Percentiles rank a stretch among this genome's conserved stretches.
phyloP scores from a whole-genome alignment of 2,888 invertebrate species.

The Glyphotaelius pellucidus region DNA sequence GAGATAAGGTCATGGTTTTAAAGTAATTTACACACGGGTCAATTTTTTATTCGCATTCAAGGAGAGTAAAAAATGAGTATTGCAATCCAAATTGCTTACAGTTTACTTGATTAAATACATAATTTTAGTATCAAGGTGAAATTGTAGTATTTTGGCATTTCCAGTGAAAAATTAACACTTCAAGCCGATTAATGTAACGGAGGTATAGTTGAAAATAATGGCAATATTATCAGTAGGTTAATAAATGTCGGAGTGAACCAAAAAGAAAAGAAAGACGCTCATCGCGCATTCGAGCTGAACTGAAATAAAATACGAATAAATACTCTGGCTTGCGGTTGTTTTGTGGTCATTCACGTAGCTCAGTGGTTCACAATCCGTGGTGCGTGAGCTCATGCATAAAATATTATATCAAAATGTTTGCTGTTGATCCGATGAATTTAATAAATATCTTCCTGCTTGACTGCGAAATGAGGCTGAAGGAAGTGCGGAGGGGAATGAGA shows the following conservation, averaged over 20 bases:
- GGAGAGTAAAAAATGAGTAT: not conserved
- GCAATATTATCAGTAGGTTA: not conserved
- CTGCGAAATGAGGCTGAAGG: too few relatives aligned
- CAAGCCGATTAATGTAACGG: not conserved
- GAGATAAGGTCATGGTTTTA: not conserved
- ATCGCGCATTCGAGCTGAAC: not conserved
- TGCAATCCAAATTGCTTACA: not conserved
- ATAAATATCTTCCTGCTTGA: too few relatives aligned
- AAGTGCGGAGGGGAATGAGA: too few relatives aligned
- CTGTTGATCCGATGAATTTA: too few relatives aligned
- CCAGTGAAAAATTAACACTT: not conserved
- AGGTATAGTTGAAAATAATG: not conserved
- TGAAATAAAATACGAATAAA: not conserved
- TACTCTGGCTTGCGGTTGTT: not conserved
- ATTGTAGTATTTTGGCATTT: not conserved
- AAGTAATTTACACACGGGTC: not conserved
- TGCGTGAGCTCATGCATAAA: not conserved
- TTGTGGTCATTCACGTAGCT: not conserved
- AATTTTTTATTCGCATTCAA: conserved; percentile 2
- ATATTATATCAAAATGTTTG: too few relatives aligned
- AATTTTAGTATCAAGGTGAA: not conserved
- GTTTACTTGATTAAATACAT: not conserved
- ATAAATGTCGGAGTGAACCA: not conserved
- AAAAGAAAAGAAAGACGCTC: not conserved
- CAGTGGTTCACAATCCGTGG: not conserved